A percentile compares a stretch with the other conserved stretches of the same genome.
Conservation (phyloP, 2,797 vertebrate genomes). For the Pantherophis vulpinus region DNA sequence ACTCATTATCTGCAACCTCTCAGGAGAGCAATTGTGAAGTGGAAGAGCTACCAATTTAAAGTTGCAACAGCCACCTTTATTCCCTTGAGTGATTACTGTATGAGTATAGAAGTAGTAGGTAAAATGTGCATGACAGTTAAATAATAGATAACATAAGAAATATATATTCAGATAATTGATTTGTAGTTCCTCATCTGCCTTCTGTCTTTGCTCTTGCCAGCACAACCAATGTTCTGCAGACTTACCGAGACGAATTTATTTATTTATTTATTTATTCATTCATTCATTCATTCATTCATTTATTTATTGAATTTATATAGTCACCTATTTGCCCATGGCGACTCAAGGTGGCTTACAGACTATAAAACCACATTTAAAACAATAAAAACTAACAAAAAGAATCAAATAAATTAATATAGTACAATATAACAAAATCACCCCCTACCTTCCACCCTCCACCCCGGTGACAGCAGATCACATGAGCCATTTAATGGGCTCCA, state of each 20-base stretch:
- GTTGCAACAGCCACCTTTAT: neutral
- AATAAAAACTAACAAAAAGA: no score
- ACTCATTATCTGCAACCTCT: neutral
- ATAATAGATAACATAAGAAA: neutral
- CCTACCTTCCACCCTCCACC: no score
- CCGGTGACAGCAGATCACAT: no score
- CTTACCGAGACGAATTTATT: neutral
- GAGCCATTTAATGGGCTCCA: no score
- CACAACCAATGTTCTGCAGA: neutral
- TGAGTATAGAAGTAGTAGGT: neutral
- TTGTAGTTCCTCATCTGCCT: neutral
- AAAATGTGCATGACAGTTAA: neutral
- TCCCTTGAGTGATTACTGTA: neutral
- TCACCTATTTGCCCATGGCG: no score
- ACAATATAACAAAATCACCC: no score
- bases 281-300: neutral
- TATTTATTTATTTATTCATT: no score
- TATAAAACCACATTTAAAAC: no score
- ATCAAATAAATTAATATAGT: no score
- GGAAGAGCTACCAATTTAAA: neutral
- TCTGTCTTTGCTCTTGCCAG: neutral
- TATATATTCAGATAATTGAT: neutral
- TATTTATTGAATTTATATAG: no score
- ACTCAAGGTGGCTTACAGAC: no score
- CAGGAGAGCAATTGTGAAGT: neutral